Base-by-base conservation (phyloP, 2,113 vertebrate genomes). In the Halcyon senegalensis region DNA sequence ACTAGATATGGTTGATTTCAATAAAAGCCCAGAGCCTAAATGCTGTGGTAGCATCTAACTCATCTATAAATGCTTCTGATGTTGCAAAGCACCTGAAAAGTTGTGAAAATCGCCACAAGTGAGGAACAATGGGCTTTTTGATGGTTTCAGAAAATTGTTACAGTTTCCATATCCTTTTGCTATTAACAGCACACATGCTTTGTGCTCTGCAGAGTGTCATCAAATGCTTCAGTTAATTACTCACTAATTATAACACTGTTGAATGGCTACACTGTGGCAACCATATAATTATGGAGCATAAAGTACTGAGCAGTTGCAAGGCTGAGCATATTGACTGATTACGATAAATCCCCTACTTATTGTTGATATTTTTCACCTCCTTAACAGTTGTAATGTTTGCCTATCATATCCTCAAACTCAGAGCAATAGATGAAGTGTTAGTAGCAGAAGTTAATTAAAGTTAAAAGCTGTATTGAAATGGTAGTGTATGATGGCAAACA, bases 171-270 rank as follows among this genome's bases (percentile, higher is more conserved):
- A 44, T 94, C 69, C 92, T 97, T 92, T 67, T 90, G 62, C 95
- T 97, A 95, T 95, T 94, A 97, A 94, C 94, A 94, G 63, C 85
- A 84, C 85, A 95, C 85, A 94, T 48, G 84, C 96, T 96, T 97
- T 90, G 93, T 91, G 82, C 96, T 97, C 81, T 97, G 86, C 89
- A 97, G 81, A 78, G 84, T 96, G 96, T 96, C 55, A 60, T 97
- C 81, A 98, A 98, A 96, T 95, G 91, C 97, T 97, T 95, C 91
- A 85, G 97, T 92, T 98, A 98, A 98, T 98, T 98, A 97, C 96
- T 94, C 83, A 66, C 96, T 98, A 98, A 98, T 98, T 98, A 98
- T 97, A 96, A 97, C 91, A 95, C 97, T 97, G 97, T 90, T 97
- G 96, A 98, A 97, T 95, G 95, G 97, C 94, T 98, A 97, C 89